phyloP scores from a whole-genome alignment of 2,797 vertebrate species.

The Nyctibius grandis region DNA sequence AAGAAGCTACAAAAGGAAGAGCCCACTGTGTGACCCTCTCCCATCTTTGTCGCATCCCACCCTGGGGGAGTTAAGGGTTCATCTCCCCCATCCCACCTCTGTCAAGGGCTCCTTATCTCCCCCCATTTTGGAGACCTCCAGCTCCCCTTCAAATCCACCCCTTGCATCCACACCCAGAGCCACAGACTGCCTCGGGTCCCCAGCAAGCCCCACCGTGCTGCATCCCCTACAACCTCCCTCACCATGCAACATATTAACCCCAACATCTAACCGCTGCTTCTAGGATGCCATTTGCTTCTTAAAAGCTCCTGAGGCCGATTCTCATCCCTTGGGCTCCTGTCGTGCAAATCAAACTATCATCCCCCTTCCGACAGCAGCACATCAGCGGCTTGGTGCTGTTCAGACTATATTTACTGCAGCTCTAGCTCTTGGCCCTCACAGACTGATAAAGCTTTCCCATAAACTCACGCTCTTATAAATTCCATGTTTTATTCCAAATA shows the following conservation, averaged over 20 bases:
- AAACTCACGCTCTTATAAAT: conserved; percentile 35
- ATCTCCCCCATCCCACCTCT: not conserved
- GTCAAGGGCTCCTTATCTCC: not conserved
- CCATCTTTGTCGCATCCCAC: not conserved
- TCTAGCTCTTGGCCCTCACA: not conserved
- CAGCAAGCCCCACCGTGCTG: not conserved
- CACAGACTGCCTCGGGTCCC: not conserved
- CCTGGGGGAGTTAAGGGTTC: not conserved
- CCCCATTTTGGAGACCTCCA: not conserved
- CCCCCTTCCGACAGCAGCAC: not conserved
- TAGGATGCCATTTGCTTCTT: not conserved
- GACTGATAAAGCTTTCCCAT: not conserved
- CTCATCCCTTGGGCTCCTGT: not conserved
- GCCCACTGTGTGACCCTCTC: not conserved
- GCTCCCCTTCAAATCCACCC: not conserved
- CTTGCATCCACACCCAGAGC: not conserved
- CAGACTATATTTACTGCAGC: rapidly evolving
- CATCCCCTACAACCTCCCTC: not conserved
- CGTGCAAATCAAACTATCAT: not conserved
- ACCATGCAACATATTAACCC: not conserved
- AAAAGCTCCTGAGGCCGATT: not conserved
- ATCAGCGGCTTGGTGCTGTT: not conserved
- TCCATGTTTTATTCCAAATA: conserved; percentile 70
- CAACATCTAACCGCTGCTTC: not conserved
- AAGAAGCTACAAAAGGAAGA: not conserved